phyloP scores from a whole-genome alignment of 2,797 vertebrate genomes.

The Acanthurus leucopareius region DNA sequence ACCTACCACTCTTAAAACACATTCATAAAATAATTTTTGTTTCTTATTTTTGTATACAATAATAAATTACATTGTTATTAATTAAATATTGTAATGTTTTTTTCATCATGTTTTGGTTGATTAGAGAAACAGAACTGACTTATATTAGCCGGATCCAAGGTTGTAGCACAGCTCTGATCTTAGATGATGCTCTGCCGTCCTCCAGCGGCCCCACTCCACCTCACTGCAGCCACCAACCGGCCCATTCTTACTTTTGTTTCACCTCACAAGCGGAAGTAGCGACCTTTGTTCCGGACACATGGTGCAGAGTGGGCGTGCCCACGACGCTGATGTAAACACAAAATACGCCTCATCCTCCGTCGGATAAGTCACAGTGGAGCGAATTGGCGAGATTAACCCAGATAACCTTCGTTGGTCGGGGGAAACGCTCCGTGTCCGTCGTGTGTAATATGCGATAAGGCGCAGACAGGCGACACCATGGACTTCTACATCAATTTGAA shows the following conservation, averaged over 20 bases:
- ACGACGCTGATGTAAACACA: constrained; percentile 83
- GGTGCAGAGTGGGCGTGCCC: constrained; percentile 72
- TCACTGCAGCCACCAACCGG: no score
- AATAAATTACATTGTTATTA: no score
- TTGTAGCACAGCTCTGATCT: no score
- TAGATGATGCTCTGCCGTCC: not conserved
- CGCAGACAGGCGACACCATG: constrained; percentile 78
- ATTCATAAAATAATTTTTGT: no score
- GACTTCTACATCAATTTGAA: constrained; percentile 91
- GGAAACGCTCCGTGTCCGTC: constrained; percentile 17
- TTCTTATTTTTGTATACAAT: no score
- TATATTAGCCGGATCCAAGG: no score
- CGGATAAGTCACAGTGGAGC: constrained; percentile 41
- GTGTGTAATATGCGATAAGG: constrained; percentile 62
- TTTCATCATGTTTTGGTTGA: no score
- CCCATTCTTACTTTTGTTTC: not conserved
- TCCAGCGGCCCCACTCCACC: not conserved
- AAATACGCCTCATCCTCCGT: constrained; percentile 69
- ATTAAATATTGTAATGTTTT: no score
- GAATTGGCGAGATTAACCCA: constrained; percentile 50
- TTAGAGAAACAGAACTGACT: no score
- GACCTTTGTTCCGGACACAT: constrained; percentile 67
- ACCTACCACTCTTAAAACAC: no score
- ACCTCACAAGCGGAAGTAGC: constrained; percentile 13
- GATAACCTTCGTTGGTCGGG: constrained; percentile 9